phyloP scores from a whole-genome alignment of 2,113 vertebrate genomes.

The Mustela nigripes region DNA sequence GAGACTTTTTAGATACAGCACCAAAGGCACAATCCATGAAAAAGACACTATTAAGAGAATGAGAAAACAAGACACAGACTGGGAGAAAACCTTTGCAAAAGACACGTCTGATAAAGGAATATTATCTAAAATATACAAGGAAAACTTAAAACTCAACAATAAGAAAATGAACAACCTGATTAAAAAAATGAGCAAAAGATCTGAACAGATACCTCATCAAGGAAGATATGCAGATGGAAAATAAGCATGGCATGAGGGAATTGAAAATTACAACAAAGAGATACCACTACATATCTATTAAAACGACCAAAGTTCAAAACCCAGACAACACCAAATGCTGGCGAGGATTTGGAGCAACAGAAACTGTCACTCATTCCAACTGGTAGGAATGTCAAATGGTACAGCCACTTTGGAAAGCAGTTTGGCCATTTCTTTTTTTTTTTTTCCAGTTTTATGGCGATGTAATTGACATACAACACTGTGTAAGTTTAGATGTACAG shows the following conservation, averaged over 20 bases:
- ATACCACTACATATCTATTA: neutral
- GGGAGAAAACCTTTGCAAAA: neutral
- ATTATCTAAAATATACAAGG: neutral
- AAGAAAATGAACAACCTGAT: constrained; percentile 32
- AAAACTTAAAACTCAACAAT: neutral
- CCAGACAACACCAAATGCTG: neutral
- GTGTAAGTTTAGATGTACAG: neutral
- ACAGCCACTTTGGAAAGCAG: neutral
- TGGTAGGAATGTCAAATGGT: neutral
- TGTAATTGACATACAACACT: neutral
- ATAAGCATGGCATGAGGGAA: neutral
- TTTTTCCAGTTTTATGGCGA: neutral
- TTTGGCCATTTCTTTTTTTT: neutral
- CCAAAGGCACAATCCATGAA: neutral
- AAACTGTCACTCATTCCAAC: neutral
- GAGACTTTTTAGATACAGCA: neutral
- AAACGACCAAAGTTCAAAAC: neutral
- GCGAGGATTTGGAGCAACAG: accelerated
- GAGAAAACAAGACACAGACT: neutral
- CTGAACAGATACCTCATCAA: neutral
- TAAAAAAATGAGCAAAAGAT: constrained; percentile 1
- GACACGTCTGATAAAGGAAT: neutral
- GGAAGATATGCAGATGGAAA: neutral
- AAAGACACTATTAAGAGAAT: neutral
- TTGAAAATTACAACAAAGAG: neutral